These are phyloP conservation scores for Butorides virescens DNA, from an alignment of 2,113 vertebrate genomes.

Conservation along the genomic window DNA sequence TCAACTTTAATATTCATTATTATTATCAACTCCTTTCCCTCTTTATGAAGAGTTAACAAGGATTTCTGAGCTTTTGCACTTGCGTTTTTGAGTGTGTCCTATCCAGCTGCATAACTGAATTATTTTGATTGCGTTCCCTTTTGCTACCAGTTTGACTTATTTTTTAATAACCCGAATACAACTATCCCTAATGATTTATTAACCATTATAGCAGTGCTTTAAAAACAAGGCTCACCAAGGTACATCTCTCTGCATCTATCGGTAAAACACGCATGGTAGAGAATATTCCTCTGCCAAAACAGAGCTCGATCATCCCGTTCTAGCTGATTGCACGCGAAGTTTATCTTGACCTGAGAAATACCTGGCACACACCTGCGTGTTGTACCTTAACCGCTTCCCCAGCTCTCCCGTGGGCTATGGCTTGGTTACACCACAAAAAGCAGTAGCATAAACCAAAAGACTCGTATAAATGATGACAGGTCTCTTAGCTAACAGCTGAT, in stretches of 20 bases:
- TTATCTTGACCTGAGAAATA: background rate
- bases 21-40: background rate
- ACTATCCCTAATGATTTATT: background rate
- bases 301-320: background rate
- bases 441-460: background rate
- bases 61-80: background rate
- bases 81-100: background rate
- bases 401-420: background rate
- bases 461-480: background rate
- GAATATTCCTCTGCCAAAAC: background rate
- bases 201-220: rapidly evolving
- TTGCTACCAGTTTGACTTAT: background rate
- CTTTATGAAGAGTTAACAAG: background rate
- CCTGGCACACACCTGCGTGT: rapidly evolving
- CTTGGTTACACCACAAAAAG: background rate
- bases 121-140: background rate
- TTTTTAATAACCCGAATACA: background rate
- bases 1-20: background rate
- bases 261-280: rapidly evolving
- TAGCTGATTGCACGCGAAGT: background rate
- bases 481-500: background rate
- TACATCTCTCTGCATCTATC: background rate
- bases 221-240: background rate
- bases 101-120: background rate
- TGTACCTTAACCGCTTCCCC: background rate